Base-by-base conservation (phyloP, 2,888 invertebrate species). In the Villa cingulata region DNA sequence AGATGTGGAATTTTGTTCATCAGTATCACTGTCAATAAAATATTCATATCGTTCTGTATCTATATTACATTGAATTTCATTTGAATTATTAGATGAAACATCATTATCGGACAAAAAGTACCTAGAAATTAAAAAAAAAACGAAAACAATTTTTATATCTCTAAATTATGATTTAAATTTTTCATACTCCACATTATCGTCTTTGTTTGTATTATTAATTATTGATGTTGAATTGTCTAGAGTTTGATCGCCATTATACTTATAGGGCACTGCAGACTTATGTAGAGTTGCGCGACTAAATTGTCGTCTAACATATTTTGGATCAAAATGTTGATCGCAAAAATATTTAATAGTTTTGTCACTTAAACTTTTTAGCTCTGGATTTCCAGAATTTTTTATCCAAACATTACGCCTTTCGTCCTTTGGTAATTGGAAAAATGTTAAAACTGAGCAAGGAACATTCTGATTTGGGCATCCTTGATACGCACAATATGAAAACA, bases 311-410 rank as follows among this genome's bases (percentile, higher is more conserved):
- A 59, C 50, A 43, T 56, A 56, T 23, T 50, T 53, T 3, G 53
- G 39, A n/a, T 53, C 49, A 45, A 60, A 60, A 46, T 60, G 59
- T 12, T 53, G 48, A 49, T 59, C 57, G 48, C 60, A 60, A 34
- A 60, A 56, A 17, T 50, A 53, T 15, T 55, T 50, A 2, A 48
- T 41, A 5, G 52, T 40, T 2, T 48, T 55, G 2, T 39, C 32
- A 10, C 45, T 43, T 2, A 58, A 47, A 5, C 47, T 47, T 27
- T 49, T 18, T 16, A 59, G 32, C 10, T 44, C 19, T 19, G 53
- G 53, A 43, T 60, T 60, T 15, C 60, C 60, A n/a, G 59, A 59
- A 46, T 60, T 59, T 19, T 48, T 47, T 19, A 59, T 59, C 60
- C 60, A 60, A 20, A 49, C 50, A 2, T 49, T 29, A 9, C 60